Evolutionary conservation across 2,888 invertebrate genomes (phyloP).

Genomic region (Pantelozetes paolii): DNA sequence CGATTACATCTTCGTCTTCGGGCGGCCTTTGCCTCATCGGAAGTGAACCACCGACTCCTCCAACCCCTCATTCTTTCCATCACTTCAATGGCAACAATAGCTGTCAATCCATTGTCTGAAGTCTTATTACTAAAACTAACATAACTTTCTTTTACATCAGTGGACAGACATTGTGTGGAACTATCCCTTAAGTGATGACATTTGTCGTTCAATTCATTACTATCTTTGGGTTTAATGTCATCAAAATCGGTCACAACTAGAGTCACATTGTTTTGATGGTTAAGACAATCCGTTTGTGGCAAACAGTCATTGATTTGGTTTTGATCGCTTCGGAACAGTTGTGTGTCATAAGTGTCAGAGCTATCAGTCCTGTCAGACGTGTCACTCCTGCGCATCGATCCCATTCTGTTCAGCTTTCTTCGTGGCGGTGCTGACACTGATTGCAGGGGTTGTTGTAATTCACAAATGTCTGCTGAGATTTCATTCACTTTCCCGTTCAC

Average conservation of each 20-base stretch:
- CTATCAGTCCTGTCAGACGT: neutral
- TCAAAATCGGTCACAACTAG: neutral
- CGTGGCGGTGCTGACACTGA: neutral
- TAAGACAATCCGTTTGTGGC: neutral
- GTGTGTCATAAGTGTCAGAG: neutral
- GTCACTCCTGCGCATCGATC: constrained; percentile 3
- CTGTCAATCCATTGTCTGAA: neutral
- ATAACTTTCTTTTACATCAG: neutral
- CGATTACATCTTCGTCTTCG: constrained; percentile 6
- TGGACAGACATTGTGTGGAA: neutral
- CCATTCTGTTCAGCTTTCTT: neutral
- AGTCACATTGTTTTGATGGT: neutral
- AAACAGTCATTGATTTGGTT: neutral
- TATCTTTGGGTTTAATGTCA: neutral
- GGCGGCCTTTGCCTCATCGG: neutral
- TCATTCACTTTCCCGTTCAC: neutral
- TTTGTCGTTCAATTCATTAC: neutral
- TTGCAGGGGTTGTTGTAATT: neutral
- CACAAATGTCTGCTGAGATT: neutral
- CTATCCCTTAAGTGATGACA: neutral
- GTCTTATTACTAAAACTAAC: neutral
- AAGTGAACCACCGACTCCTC: constrained; percentile 17
- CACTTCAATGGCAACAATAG: too few relatives aligned
- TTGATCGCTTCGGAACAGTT: neutral
- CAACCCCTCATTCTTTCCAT: constrained; percentile 8